These are phyloP conservation scores for Agrotis exclamationis DNA, from an alignment of 2,888 invertebrate genomes.

Conservation along the genomic window DNA sequence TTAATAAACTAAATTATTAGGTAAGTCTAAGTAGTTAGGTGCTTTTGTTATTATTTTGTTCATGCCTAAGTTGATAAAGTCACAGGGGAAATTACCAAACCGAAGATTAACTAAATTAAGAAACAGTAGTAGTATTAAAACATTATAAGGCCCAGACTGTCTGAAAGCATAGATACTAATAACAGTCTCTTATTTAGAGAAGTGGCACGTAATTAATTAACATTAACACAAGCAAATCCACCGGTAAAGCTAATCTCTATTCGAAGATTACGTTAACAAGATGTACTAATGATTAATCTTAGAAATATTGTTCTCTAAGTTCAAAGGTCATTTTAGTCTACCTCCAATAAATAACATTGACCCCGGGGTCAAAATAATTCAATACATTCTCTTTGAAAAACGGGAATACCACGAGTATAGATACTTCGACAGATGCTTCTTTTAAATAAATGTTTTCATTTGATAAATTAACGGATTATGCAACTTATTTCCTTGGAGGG, in stretches of 20 bases:
- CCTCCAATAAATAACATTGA: slow-evolving; percentile 77
- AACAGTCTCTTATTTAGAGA: background rate
- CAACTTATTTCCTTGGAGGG: slow-evolving; percentile 39
- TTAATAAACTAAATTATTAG: no score
- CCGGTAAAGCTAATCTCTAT: slow-evolving; percentile 28
- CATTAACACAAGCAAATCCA: slow-evolving; percentile 30
- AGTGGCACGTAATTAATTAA: slow-evolving; percentile 15
- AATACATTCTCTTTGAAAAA: slow-evolving; percentile 74
- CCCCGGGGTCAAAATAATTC: slow-evolving; percentile 76
- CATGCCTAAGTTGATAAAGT: no score
- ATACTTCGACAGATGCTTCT: slow-evolving; percentile 52
- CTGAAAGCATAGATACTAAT: no score
- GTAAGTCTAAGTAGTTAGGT: no score
- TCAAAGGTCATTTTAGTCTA: slow-evolving; percentile 65
- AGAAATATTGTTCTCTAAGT: slow-evolving; percentile 67
- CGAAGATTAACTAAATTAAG: no score
- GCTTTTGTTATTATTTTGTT: no score
- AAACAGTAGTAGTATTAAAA: no score
- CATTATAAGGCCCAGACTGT: no score
- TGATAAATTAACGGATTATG: slow-evolving; percentile 63
- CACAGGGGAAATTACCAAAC: no score
- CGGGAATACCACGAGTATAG: slow-evolving; percentile 61
- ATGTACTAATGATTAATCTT: slow-evolving; percentile 62
- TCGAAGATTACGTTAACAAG: slow-evolving; percentile 61
- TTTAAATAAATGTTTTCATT: slow-evolving; percentile 53